Evolutionary conservation across 2,888 invertebrate genomes (phyloP), one percentile per base, ranked within the genome.

Genomic region (Chaetogeoica ovagalla): DNA sequence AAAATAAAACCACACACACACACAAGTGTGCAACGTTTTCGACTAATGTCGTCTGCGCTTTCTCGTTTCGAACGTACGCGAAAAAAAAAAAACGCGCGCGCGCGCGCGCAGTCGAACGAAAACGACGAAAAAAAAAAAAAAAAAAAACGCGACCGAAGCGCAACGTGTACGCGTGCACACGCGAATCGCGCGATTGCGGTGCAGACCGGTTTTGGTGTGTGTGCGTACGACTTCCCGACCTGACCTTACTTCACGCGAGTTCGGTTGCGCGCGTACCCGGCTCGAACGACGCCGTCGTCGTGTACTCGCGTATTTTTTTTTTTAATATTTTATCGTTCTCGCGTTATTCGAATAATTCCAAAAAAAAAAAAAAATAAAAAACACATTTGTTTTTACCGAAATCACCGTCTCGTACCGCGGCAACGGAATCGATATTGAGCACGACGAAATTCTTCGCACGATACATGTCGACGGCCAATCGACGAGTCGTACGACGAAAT

Each of bases 191-290:
- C 48, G 48, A 17, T 55, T 66, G 55, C 73, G 52, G 63, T 48
- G n/a, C n/a, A 70, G 77, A 79, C 77, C 77, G 77, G 77, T 79
- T 79, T 79, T 43, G 2, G 11, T 43, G 11, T 43, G 11, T 43
- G 11, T 43, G 11, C 6, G 43, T 43, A 7, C 1, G 30, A 30
- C 30, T 30, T 30, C 30, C 30, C 74, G 59, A 77, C 77, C 62
- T 70, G 77, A 70, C 77, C 70, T 79, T 79, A 79, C 77, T 79
- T 70, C 77, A 79, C 23, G 70, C 63, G 55, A 23, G 70, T 70
- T 79, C 70, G 70, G 77, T 79, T 70, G 69, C 37, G 52, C 77
- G 59, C 6, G 60, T 39, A 8, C 23, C 68, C 30, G 30, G 30
- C 30, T 30, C 30, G 30, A 43, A 8, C 52, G 17, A 13, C 52